Conservation (phyloP, 1,140 invertebrate species). For the Platyscapa corneri region DNA sequence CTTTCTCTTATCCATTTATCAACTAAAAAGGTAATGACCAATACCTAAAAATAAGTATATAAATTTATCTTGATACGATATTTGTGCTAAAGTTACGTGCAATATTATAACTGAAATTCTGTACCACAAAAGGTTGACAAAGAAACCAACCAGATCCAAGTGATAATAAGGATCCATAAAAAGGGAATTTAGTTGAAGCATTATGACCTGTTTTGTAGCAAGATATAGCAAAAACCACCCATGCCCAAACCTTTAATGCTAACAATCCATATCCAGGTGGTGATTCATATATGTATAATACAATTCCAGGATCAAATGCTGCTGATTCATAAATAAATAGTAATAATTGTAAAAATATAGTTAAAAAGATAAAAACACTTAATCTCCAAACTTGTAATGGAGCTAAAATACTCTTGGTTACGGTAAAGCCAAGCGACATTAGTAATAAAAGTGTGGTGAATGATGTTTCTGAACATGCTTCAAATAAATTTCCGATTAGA, state of each 20-base stretch:
- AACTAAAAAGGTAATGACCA: conserved; percentile 88
- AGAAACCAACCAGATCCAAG: conserved; percentile 79
- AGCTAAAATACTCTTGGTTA: conserved; percentile 87
- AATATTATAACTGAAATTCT: conserved; percentile 13
- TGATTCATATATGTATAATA: conserved; percentile 92
- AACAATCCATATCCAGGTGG: conserved; percentile 90
- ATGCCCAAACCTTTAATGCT: conserved; percentile 84
- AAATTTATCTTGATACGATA: conserved; percentile 15
- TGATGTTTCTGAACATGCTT: conserved; percentile 81
- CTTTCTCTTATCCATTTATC: conserved; percentile 94
- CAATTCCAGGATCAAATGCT: conserved; percentile 91
- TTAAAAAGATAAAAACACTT: conserved; percentile 83
- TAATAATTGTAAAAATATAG: conserved; percentile 75
- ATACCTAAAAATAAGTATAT: conserved; percentile 79
- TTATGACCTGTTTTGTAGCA: conserved; percentile 68
- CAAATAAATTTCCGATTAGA: conserved; percentile 79
- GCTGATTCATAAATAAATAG: conserved; percentile 87
- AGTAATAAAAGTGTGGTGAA: conserved; percentile 88
- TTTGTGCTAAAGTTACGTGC: background rate
- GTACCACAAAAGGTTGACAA: conserved; percentile 65
- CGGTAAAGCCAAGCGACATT: conserved; percentile 91
- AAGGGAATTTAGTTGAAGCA: conserved; percentile 71
- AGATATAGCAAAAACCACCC: conserved; percentile 89
- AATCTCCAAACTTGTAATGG: conserved; percentile 87
- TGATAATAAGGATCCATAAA: conserved; percentile 90